These are phyloP conservation scores for Dryobota labecula DNA, from an alignment of 2,888 invertebrate genomes.

Conservation along the genomic window DNA sequence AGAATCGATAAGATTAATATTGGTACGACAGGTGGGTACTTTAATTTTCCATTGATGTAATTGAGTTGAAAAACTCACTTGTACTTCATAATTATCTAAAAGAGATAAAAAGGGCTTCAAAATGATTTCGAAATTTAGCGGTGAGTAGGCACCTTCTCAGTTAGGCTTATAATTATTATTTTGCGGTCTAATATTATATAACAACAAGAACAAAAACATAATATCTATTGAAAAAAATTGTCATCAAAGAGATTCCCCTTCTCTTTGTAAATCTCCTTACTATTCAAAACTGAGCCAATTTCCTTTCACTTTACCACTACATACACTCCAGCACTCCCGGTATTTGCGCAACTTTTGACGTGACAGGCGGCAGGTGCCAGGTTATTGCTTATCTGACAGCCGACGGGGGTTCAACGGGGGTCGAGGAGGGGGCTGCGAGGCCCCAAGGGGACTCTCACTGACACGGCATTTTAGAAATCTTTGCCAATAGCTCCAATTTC, in stretches of 20 bases:
- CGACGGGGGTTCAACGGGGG: conserved; percentile 36
- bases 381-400: conserved; percentile 77
- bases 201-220: background rate
- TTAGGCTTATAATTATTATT: background rate
- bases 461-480: conserved; percentile 60
- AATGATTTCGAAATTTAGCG: background rate
- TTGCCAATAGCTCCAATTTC: conserved; percentile 46
- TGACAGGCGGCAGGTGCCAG: conserved; percentile 72
- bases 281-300: conserved; percentile 43
- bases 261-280: background rate
- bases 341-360: conserved; percentile 68
- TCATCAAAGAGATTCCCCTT: background rate
- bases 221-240: background rate
- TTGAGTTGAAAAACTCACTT: conserved; percentile 3
- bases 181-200: background rate
- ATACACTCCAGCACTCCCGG: conserved; percentile 32
- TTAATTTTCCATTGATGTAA: conserved; percentile 41
- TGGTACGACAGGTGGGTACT: conserved; percentile 23
- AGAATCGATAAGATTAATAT: conserved; percentile 44
- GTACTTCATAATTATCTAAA: background rate
- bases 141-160: background rate
- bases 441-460: conserved; percentile 44
- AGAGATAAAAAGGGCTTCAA: too few relatives aligned
- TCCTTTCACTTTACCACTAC: conserved; percentile 17
- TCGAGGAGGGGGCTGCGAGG: conserved; percentile 28